A percentile compares a stretch with the other conserved stretches of the same genome.
phyloP scores from a whole-genome alignment of 1,140 invertebrate genomes.

The Drosophila saltans region DNA sequence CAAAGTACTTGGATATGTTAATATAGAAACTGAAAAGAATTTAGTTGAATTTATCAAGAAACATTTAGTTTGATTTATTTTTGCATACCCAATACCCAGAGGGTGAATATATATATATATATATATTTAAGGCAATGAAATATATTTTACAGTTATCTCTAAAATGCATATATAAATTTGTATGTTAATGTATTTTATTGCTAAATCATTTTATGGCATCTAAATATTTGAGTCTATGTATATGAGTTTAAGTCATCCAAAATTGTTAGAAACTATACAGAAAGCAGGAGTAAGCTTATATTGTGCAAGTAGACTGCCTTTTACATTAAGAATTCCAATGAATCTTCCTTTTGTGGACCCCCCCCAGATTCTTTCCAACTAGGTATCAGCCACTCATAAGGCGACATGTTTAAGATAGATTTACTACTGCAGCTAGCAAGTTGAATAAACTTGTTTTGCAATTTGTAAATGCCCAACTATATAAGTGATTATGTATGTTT shows the following conservation, averaged over 20 bases:
- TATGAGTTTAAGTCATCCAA: neutral
- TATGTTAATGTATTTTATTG: neutral
- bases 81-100: neutral
- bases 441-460: no score
- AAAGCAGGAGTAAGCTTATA: no score
- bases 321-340: no score
- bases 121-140: neutral
- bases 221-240: neutral
- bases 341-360: no score
- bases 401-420: no score
- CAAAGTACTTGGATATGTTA: conserved; percentile 42
- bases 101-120: neutral
- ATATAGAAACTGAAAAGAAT: conserved; percentile 28
- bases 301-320: no score
- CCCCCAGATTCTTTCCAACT: no score
- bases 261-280: neutral
- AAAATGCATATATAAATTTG: neutral
- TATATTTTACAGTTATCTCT: neutral
- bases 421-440: no score
- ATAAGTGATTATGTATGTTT: no score
- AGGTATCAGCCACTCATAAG: no score
- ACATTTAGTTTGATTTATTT: conserved; percentile 22
- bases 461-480: no score
- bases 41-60: conserved; percentile 12
- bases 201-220: neutral